Evolutionary conservation across 2,113 vertebrate genomes (phyloP), one percentile per base, ranked within the genome.

Genomic region (Okapia johnstoni): DNA sequence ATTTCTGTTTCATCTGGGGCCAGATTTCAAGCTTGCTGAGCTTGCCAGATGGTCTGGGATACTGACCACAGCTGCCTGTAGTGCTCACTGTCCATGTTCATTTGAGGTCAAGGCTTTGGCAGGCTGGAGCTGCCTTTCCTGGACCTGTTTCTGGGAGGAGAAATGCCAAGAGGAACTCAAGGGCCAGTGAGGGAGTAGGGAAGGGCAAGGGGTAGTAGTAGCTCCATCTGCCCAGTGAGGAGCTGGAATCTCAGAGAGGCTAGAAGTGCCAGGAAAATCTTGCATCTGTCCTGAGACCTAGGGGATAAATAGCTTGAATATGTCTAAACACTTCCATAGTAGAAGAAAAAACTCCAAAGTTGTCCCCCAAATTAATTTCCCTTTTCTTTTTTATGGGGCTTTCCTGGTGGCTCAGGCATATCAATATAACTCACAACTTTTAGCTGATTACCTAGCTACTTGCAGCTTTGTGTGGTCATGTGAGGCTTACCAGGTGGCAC

Each of bases 361-460:
- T n/a, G 9, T 25, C 76, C 30, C 28, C 57, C 25, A 83, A 33
- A 77, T 87, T 19, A 50, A 79, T 60, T 63, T 63, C 8, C 25
- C 21, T 85, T 66, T 90, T 94, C 52, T 61, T 91, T 52, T 46
- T 79, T 23, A 73, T 40, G 66, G n/a, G 66, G 36, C 66, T 40
- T 73, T 19, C 66, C 66, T 36, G 1, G 36, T 40, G 66, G 66
- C 66, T 23, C 66, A 73, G 21, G n/a, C 10, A 4, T 26, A 48
- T 80, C 57, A 87, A 2, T 21, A 55, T 15, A 73, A n/a, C 17
- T 80, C 70, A 66, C 6, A 54, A 14, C 61, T 77, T 52, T 80
- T 80, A 84, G 57, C 21, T 58, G 57, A 12, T 92, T 50, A 40
- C 21, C 11, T 10, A 89, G 60, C 11, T 28, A 30, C 43, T 26